Conservation (phyloP, 1,140 invertebrate species). For the Dysdera silvatica region DNA sequence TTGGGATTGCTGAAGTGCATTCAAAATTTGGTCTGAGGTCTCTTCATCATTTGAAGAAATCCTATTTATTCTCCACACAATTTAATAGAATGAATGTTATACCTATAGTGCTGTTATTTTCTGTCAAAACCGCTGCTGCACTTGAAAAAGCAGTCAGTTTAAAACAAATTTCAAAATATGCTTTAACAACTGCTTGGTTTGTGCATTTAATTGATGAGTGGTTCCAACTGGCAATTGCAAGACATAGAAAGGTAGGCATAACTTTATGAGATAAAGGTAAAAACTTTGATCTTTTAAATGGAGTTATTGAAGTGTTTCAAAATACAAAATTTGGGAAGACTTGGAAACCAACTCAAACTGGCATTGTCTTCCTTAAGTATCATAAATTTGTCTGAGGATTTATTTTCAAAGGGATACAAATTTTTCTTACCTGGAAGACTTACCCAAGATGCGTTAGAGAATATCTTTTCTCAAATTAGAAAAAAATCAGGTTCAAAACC, state of each 20-base stretch:
- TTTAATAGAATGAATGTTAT: neutral
- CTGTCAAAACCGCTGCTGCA: neutral
- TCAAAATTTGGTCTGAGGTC: neutral
- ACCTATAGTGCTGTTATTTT: neutral
- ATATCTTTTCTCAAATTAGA: neutral
- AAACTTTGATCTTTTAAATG: neutral
- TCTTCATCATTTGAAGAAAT: neutral
- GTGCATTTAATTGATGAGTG: neutral
- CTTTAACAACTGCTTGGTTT: neutral
- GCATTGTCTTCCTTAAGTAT: neutral
- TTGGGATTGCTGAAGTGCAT: neutral
- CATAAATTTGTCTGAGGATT: neutral
- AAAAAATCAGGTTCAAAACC: neutral
- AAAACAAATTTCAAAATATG: neutral
- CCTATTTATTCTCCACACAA: neutral
- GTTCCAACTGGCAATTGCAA: neutral
- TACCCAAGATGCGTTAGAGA: neutral
- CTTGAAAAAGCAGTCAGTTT: neutral
- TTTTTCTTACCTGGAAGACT: neutral
- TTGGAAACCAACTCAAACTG: neutral
- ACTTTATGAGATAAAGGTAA: neutral
- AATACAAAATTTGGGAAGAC: neutral
- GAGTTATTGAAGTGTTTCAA: neutral
- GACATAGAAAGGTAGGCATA: neutral
- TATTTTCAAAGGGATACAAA: neutral